Conservation (phyloP, 2,888 invertebrate species). For the Pyrrhosoma nymphula region DNA sequence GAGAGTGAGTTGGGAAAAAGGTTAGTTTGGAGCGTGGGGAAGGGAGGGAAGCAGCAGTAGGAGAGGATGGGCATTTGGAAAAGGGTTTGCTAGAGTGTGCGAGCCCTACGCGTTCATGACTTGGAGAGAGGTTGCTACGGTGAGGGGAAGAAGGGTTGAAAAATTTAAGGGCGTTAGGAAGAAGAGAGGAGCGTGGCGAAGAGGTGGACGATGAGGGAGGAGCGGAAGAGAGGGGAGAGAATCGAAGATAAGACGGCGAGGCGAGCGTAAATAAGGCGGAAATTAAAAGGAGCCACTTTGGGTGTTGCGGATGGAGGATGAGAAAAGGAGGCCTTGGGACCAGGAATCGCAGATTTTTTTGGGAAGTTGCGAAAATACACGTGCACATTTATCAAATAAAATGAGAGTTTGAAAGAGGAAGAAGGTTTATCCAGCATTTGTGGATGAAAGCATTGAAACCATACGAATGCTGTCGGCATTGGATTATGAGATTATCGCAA, state of each 20-base stretch:
- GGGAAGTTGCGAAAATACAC: background rate
- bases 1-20: background rate
- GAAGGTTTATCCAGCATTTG: background rate
- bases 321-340: background rate
- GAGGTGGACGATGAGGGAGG: background rate
- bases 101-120: background rate
- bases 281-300: slow-evolving; percentile 60
- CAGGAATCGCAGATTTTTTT: slow-evolving; percentile 34
- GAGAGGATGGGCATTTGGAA: background rate
- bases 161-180: background rate
- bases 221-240: background rate
- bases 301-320: slow-evolving; percentile 34
- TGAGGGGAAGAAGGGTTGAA: background rate
- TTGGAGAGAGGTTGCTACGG: background rate
- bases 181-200: background rate
- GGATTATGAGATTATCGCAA: too few species aligned
- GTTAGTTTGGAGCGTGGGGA: background rate
- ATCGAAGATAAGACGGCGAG: slow-evolving; percentile 57
- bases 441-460: too few species aligned
- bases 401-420: background rate
- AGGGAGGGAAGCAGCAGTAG: background rate
- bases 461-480: too few species aligned
- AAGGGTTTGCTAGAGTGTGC: background rate
- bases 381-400: background rate
- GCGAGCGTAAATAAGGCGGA: slow-evolving; percentile 62